These are phyloP conservation scores for Perithous albicinctus DNA, from an alignment of 2,888 invertebrate genomes.

Conservation along the genomic window DNA sequence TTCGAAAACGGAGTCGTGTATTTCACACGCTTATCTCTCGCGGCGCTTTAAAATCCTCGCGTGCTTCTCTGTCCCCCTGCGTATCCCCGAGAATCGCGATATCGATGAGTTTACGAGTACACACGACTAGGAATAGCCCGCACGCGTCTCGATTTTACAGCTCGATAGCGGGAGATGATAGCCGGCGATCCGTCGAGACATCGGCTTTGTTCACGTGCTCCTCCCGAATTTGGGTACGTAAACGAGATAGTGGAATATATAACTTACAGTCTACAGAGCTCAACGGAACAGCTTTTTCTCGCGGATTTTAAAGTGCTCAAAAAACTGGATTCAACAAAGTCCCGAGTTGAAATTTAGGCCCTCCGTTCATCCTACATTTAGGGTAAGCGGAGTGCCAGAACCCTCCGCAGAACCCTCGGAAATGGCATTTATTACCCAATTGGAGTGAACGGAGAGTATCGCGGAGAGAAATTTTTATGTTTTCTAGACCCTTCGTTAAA, in stretches of 20 bases:
- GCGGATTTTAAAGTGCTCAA: neutral
- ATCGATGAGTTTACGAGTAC: conserved; percentile 61
- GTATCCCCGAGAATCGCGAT: conserved; percentile 41
- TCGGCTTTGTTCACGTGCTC: conserved; percentile 23
- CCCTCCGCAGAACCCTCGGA: no score
- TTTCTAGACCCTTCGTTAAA: no score
- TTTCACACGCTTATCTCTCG: conserved; percentile 54
- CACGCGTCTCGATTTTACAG: conserved; percentile 65
- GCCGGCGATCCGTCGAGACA: conserved; percentile 26
- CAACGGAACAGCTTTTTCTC: neutral
- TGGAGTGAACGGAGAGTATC: no score
- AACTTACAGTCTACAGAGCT: conserved; percentile 14
- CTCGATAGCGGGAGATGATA: conserved; percentile 46
- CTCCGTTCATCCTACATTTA: no score
- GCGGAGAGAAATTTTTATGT: no score
- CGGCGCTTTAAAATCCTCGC: conserved; percentile 48
- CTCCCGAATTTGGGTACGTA: neutral
- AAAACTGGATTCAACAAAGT: neutral
- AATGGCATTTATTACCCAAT: no score
- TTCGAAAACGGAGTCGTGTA: neutral
- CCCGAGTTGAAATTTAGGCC: no score
- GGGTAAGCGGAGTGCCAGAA: no score
- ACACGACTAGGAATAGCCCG: conserved; percentile 10
- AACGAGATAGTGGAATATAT: conserved; percentile 30
- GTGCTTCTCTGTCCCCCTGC: conserved; percentile 2